Base-by-base conservation (phyloP, 2,113 vertebrate species). In the Polyodon spathula region DNA sequence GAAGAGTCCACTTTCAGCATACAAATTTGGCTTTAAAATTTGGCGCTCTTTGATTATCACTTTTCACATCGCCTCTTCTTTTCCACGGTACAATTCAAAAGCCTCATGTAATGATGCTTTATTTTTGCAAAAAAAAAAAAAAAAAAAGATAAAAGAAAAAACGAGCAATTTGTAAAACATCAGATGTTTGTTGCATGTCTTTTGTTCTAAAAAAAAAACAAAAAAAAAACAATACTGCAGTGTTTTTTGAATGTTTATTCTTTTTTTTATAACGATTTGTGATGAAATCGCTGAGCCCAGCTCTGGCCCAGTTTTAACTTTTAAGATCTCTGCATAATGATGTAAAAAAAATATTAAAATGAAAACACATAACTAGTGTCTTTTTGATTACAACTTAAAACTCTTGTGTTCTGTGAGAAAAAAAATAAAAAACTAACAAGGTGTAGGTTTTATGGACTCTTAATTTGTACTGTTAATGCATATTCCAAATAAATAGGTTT, bases 401-500 rank as follows among this genome's bases (percentile, higher is more conserved):
- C 66, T 60, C 59, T 80, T 86, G 81, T 91, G 92, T 93, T 91
- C 89, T 92, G 88, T 89, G 27, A 27, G 90, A 70, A 90, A 70
- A 78, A 83, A 90, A 61, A 83, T 87, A 77, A 82, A 84, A 85
- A 73, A 85, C 82, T 86, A 87, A 88, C 82, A 91, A 83, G 88
- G 78, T 90, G 88, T 92, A 89, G 91, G 88, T 90, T 92, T 92
- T 87, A 83, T 88, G 89, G 90, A 90, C 86, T 91, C 86, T 92
- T 94, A 72, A 93, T 97, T 97, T 95, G 89, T 95, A 94, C 88
- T 93, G 90, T 88, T 92, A 88, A 93, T 92, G 90, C 90, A 86
- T 91, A 92, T 92, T 92, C 89, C 84, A 90, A 97, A 97, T 93
- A 97, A 95, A 97, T 90, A 78, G 81, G 86, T 87, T 89, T 93